Percentiles rank a stretch among this genome's conserved stretches.
phyloP scores from a whole-genome alignment of 1,140 invertebrate genomes.

The Phocides pigmalion region DNA sequence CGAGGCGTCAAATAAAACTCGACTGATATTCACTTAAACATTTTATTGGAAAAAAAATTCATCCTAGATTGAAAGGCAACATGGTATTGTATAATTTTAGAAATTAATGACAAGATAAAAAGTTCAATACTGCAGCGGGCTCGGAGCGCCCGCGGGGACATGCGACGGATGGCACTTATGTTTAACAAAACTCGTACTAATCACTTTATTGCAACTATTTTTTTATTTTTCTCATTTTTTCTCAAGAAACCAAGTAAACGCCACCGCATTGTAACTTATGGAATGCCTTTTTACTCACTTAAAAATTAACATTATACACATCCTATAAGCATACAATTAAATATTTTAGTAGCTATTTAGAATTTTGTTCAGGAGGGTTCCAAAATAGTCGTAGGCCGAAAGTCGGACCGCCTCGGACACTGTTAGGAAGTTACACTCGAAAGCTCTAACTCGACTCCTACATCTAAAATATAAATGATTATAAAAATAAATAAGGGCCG shows the following conservation, averaged over 20 bases:
- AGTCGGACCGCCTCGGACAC: constrained; percentile 29
- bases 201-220: constrained; percentile 48
- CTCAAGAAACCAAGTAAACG: constrained; percentile 63
- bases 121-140: constrained; percentile 51
- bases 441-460: constrained; percentile 62
- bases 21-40: constrained; percentile 74
- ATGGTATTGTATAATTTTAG: constrained; percentile 79
- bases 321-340: constrained; percentile 69
- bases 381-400: constrained; percentile 42
- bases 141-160: constrained; percentile 28
- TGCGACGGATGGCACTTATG: constrained; percentile 74
- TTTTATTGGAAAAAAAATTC: constrained; percentile 80
- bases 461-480: constrained; percentile 79
- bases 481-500: constrained; percentile 80
- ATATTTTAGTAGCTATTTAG: constrained; percentile 54
- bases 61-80: constrained; percentile 81
- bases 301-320: constrained; percentile 74
- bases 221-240: constrained; percentile 53
- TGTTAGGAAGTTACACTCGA: constrained; percentile 58
- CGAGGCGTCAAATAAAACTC: constrained; percentile 62
- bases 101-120: constrained; percentile 65
- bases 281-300: constrained; percentile 81
- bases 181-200: constrained; percentile 57
- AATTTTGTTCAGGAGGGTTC: constrained; percentile 62
- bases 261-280: constrained; percentile 78